Base-by-base conservation (phyloP, 2,797 vertebrate genomes). In the Hippocampus kuda region DNA sequence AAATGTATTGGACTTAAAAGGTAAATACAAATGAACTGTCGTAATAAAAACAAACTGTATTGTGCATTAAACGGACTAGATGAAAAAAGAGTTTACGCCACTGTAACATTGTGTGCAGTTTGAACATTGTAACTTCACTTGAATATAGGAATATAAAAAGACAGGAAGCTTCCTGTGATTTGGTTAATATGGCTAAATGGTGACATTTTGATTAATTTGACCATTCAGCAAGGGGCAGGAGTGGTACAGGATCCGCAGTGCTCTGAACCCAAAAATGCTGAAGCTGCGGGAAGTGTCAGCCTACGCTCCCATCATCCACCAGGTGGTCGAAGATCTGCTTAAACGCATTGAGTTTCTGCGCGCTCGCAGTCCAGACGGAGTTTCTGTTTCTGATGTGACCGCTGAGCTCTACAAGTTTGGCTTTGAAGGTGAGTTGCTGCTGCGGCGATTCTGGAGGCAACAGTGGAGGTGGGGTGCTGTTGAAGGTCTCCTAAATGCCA, bases 381-480 rank as follows among this genome's bases (percentile, higher is more conserved):
- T 53, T 75, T 89, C 88, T 0, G 86, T 93, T 2, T 34, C 70
- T 0, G 78, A 93, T 7, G 15, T 93, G 12, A 51, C 89, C 0
- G 54, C 83, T 0, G 91, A 92, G 75, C 83, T 93, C 65, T 91
- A 93, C 81, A 92, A 87, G 80, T 93, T 92, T 11, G 92, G 91
- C 66, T 92, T 93, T 66, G 92, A 93, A 89, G 91, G 92, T 92
- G 51, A 56, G 72, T 27, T 24, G 22, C 4, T n/a, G 0, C n/a
- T 5, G 12, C 8, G 20, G 8, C 0, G 59, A 18, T 2, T 1
- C 1, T 1, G 2, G 5, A 0, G 27, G 15, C 15, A 12, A 22
- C 11, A 5, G 11, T 12, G 0, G 44, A 18, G 13, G 12, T 1
- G 3, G 7, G 26, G n/a, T 2, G 0, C 20, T 1, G 22, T 0